Conservation (phyloP, 2,888 invertebrate species). For the Lamproptera curius region DNA sequence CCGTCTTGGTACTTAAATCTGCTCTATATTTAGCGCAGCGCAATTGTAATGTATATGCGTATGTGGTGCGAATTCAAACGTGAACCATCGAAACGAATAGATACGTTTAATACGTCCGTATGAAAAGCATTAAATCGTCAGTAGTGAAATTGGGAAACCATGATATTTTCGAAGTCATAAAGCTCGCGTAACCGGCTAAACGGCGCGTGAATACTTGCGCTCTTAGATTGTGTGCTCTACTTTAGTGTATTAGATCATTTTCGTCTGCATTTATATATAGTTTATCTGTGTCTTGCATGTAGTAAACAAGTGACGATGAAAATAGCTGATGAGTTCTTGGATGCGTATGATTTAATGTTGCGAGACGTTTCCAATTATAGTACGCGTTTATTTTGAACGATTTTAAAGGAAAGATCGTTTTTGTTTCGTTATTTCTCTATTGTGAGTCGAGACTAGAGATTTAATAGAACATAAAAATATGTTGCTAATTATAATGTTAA, state of each 20-base stretch:
- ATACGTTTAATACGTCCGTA: conserved; percentile 29
- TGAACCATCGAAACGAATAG: conserved; percentile 25
- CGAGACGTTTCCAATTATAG: conserved; percentile 5
- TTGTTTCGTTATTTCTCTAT: too few species aligned
- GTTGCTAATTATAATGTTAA: too few species aligned
- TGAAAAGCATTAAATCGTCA: conserved; percentile 32
- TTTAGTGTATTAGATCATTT: conserved; percentile 29
- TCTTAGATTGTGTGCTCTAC: conserved; percentile 24
- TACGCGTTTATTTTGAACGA: not conserved
- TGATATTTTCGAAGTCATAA: conserved; percentile 43
- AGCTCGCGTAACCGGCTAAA: conserved; percentile 37
- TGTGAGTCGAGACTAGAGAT: too few species aligned
- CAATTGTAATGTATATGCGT: not conserved
- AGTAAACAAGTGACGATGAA: conserved; percentile 19
- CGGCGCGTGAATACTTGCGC: conserved; percentile 34
- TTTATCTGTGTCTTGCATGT: conserved; percentile 25
- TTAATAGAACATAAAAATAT: too few species aligned
- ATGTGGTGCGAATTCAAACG: not conserved
- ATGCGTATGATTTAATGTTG: not conserved
- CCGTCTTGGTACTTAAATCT: too few species aligned
- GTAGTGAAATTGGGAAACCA: conserved; percentile 34
- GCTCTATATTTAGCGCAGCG: too few species aligned
- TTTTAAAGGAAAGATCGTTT: too few species aligned
- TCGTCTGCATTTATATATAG: conserved; percentile 24
- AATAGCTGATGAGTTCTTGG: conserved; percentile 3